phyloP scores from a whole-genome alignment of 2,113 vertebrate species.

The Sapayoa aenigma region DNA sequence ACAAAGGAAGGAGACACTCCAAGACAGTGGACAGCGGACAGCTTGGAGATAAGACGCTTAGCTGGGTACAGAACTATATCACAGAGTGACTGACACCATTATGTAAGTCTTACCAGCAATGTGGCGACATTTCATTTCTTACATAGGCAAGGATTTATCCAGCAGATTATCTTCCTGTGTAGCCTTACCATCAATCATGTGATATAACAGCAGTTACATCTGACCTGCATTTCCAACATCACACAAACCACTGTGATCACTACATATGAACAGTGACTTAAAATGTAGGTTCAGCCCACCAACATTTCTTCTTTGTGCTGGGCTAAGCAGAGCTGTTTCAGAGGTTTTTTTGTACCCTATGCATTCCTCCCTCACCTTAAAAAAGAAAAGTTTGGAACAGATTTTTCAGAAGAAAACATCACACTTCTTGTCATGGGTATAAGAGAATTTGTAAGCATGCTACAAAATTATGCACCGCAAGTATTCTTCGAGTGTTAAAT shows the following conservation, averaged over 20 bases:
- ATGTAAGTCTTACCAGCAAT: background rate
- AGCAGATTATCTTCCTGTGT: background rate
- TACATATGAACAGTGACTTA: background rate
- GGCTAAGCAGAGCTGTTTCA: background rate
- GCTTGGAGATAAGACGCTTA: background rate
- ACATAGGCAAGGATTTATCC: background rate
- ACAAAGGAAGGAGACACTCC: background rate
- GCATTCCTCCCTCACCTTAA: background rate
- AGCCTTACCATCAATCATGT: background rate
- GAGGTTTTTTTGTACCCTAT: background rate
- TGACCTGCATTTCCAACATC: background rate
- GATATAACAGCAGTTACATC: background rate
- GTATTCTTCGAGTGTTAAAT: background rate
- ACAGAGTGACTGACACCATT: background rate
- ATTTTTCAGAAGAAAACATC: background rate
- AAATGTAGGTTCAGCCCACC: background rate
- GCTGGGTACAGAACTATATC: background rate
- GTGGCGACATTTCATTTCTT: background rate
- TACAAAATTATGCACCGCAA: background rate
- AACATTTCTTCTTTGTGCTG: background rate
- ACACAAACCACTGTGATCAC: background rate
- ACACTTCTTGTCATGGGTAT: background rate
- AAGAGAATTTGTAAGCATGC: background rate
- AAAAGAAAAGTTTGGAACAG: background rate
- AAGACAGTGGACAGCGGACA: background rate